These are phyloP conservation scores for Trichogramma dendrolimi DNA, from an alignment of 2,888 invertebrate genomes.

Conservation along the genomic window DNA sequence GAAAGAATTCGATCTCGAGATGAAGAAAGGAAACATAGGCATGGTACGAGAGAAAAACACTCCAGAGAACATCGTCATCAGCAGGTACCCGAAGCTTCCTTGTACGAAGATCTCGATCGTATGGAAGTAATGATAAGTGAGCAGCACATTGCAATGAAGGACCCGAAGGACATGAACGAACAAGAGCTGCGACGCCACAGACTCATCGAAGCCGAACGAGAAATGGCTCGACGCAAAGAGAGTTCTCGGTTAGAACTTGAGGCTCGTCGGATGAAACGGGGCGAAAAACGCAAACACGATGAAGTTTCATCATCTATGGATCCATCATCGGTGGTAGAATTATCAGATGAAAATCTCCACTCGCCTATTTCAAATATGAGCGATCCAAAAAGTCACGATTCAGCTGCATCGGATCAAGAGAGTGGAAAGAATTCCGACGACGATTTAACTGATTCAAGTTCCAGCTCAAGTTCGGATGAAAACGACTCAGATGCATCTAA, in stretches of 20 bases:
- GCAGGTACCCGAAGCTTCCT: slow-evolving; percentile 42
- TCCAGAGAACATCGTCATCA: background rate
- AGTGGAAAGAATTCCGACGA: background rate
- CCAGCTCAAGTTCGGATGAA: slow-evolving; percentile 21
- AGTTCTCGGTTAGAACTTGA: slow-evolving; percentile 70
- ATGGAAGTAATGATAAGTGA: slow-evolving; percentile 35
- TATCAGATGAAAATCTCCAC: slow-evolving; percentile 45
- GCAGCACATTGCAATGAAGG: slow-evolving; percentile 34
- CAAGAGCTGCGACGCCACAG: slow-evolving; percentile 46
- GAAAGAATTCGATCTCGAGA: slow-evolving; percentile 55
- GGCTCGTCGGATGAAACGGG: slow-evolving; percentile 61
- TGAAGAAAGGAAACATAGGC: too few species aligned
- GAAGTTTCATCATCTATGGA: slow-evolving; percentile 41
- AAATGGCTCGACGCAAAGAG: slow-evolving; percentile 75
- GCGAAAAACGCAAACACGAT: slow-evolving; percentile 50
- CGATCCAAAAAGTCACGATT: slow-evolving; percentile 35
- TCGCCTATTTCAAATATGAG: slow-evolving; percentile 37
- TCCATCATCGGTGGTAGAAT: slow-evolving; percentile 46
- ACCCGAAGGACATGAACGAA: slow-evolving; percentile 50
- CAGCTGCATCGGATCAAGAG: slow-evolving; percentile 13
- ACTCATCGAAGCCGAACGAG: slow-evolving; percentile 53
- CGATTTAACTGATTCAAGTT: too few species aligned
- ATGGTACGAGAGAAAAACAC: background rate
- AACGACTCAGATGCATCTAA: slow-evolving; percentile 22
- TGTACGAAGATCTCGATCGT: slow-evolving; percentile 49